A percentile compares a stretch with the other conserved stretches of the same genome.
phyloP scores from a whole-genome alignment of 2,113 vertebrate genomes.

The Elephas maximus region DNA sequence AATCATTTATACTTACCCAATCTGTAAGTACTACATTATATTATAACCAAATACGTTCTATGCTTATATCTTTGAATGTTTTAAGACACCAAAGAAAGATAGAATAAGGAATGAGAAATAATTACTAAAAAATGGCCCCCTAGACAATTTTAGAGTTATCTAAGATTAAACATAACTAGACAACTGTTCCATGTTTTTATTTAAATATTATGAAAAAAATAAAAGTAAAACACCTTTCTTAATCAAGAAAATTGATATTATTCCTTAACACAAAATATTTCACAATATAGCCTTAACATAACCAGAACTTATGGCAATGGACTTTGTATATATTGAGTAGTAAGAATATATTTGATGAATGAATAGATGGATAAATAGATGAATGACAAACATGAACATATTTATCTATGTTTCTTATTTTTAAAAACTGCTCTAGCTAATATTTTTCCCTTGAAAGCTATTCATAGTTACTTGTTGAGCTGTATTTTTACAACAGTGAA shows the following conservation, averaged over 20 bases:
- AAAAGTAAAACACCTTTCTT: background rate
- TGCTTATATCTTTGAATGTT: background rate
- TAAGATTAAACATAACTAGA: background rate
- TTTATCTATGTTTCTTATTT: background rate
- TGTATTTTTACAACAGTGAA: background rate
- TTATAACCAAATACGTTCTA: background rate
- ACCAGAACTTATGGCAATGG: background rate
- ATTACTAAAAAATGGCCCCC: background rate
- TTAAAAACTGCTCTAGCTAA: background rate
- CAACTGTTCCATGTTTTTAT: background rate
- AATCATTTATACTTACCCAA: background rate
- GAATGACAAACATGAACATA: background rate
- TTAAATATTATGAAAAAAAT: background rate
- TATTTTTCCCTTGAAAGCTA: background rate
- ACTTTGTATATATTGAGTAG: background rate
- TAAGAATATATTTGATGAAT: slow-evolving; percentile 6
- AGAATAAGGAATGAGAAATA: background rate
- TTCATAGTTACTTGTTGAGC: background rate
- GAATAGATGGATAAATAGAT: background rate
- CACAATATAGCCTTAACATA: background rate
- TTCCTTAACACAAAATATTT: slow-evolving; percentile 30
- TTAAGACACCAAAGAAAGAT: background rate
- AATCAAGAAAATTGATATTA: background rate
- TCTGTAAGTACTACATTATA: background rate
- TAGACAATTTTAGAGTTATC: background rate